Evolutionary conservation across 2,888 invertebrate species (phyloP).

Genomic region (Meiosimyza decipiens): DNA sequence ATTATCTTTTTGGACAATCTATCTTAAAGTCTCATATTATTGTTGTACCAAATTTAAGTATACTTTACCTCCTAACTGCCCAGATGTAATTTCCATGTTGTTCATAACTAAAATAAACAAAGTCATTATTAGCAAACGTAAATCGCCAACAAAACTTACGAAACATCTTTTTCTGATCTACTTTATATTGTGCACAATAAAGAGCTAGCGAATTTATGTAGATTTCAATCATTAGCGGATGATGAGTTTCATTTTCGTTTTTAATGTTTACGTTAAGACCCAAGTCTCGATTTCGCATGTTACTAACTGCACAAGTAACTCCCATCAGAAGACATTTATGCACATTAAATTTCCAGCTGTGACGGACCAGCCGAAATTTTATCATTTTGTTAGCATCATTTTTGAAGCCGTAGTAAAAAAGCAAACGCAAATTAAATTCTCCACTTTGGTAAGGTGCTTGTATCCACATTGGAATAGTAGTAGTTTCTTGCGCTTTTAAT

Average conservation of each 20-base stretch:
- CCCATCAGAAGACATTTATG: constrained; percentile 72
- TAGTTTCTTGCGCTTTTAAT: constrained; percentile 61
- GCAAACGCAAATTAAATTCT: constrained; percentile 73
- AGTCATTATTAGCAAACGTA: background rate
- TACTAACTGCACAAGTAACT: constrained; percentile 68
- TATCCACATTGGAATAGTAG: constrained; percentile 71
- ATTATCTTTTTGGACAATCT: too few relatives aligned
- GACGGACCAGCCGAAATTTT: constrained; percentile 72
- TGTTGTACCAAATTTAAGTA: background rate
- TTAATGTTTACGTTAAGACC: constrained; percentile 76
- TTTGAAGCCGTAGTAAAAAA: constrained; percentile 78
- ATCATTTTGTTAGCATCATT: constrained; percentile 48
- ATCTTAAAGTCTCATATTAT: background rate
- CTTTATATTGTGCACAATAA: constrained; percentile 59
- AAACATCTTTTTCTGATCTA: constrained; percentile 56
- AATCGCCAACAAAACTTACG: constrained; percentile 51
- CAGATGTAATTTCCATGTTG: constrained; percentile 58
- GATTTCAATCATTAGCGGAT: constrained; percentile 62
- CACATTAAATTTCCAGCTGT: constrained; percentile 74
- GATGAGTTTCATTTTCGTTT: constrained; percentile 76
- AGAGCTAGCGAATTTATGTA: constrained; percentile 60
- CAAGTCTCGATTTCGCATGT: constrained; percentile 70
- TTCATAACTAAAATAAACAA: constrained; percentile 55
- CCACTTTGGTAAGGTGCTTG: constrained; percentile 77
- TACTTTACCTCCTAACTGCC: constrained; percentile 56